These are phyloP conservation scores for Psilanteris sp. DNA, from an alignment of 1,140 invertebrate genomes.

Conservation along the genomic window DNA sequence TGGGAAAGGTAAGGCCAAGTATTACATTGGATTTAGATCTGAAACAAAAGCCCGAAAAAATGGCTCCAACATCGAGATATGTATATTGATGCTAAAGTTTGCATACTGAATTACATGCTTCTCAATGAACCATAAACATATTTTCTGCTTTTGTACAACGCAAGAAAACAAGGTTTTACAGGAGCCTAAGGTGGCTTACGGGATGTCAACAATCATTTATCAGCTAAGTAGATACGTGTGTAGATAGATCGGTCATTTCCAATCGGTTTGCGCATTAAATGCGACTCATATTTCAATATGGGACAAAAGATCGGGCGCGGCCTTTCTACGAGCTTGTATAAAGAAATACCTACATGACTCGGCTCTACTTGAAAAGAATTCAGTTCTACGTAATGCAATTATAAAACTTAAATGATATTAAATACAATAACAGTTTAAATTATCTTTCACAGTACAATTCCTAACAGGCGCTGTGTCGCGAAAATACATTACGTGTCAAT, in stretches of 20 bases:
- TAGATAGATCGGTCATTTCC: constrained; percentile 60
- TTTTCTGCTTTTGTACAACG: constrained; percentile 38
- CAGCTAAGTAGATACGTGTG: constrained; percentile 46
- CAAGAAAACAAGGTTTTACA: constrained; percentile 39
- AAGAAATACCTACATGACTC: constrained; percentile 63
- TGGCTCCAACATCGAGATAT: background rate
- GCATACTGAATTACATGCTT: constrained; percentile 42
- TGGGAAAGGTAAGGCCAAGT: too few species aligned
- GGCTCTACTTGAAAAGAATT: constrained; percentile 55
- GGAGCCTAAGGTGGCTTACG: constrained; percentile 62
- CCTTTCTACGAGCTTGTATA: constrained; percentile 53
- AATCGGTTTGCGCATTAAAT: constrained; percentile 61
- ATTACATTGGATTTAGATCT: too few species aligned
- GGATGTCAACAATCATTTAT: constrained; percentile 67
- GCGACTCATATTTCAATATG: constrained; percentile 63
- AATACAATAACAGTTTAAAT: constrained; percentile 32
- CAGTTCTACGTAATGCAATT: constrained; percentile 60
- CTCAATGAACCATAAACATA: constrained; percentile 60
- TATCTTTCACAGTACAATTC: constrained; percentile 26
- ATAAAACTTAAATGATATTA: constrained; percentile 55
- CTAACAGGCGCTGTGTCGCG: background rate
- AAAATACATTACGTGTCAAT: background rate
- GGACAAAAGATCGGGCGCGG: constrained; percentile 66
- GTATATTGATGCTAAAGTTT: constrained; percentile 34
- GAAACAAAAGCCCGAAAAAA: too few species aligned